Evolutionary conservation across 2,888 invertebrate species (phyloP), one percentile per base, ranked within the genome.

Genomic region (Physocephala rufipes): DNA sequence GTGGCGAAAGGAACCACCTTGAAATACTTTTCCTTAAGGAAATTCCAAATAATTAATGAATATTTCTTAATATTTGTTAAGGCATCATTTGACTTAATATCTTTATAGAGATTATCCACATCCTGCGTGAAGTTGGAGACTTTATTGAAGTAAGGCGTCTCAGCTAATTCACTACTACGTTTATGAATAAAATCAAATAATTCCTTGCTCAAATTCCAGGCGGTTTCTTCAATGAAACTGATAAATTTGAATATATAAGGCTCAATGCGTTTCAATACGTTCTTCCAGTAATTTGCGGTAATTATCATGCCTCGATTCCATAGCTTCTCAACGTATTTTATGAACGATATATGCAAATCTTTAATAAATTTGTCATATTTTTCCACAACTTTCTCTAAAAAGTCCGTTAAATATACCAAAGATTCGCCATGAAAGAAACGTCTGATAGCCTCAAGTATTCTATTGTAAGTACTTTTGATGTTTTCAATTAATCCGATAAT

Each of bases 41-140:
- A 90, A 74, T 90, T 89, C 88, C 91, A 91, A 0, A 91, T 84
- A 61, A 93, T 88, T 58, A 86, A 87, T 0, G 90, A 89, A 84
- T 95, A 95, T 81, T 94, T 95, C 81, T 90, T 91, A 47, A 94
- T 88, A 82, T 93, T 94, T 0, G 92, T 92, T 28, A 94, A 87
- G 0, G 93, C 88, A 78, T 94, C 94, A 81, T 95, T 92, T 71
- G 90, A 90, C 65, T 90, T 89, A 9, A 95, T 88, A 78, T 95
- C 95, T 70, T 91, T 90, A 82, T 94, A 95, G 64, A 95, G 88
- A 70, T 89, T 89, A 80, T 95, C 95, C 75, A 95, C 87, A 81
- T 95, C 94, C 77, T 93, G 92, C 0, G 93, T 92, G 77, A 95
- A 91, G 72, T 93, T 91, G 1, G 93, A 90, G 15, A 95, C 91